Base-by-base conservation (phyloP, 1,140 invertebrate genomes). In the Littorina saxatilis region DNA sequence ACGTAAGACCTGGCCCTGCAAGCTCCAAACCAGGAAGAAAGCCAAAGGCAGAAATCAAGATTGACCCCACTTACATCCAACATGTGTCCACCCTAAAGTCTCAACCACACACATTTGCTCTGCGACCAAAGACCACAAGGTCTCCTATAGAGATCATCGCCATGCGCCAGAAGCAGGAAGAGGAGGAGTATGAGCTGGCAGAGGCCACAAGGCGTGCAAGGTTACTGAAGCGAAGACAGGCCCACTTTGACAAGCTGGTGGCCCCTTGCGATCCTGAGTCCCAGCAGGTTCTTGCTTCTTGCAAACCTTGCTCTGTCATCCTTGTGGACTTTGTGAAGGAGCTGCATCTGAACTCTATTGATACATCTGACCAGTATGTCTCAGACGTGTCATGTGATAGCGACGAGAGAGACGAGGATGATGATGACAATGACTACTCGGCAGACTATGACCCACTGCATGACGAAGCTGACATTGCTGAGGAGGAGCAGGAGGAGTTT, bases 271-370 rank as follows among this genome's bases (percentile, higher is more conserved):
- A 74, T 50, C 17, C 39, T 2, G 78, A 39, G 35, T 58, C 23
- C 37, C 79, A 83, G n/a, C 61, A 73, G 1, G 23, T 74, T 37
- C 15, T 79, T 40, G 81, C 63, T 47, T 35, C 47, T 2, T 87
- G 85, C 50, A 89, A 84, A 76, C 80, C 83, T 11, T 90, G 89
- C 80, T 84, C 83, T 9, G 87, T 90, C 52, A 84, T 88, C 55
- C 80, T 90, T 2, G 87, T 81, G 47, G 89, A 90, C 74, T 90
- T 90, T 86, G 87, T 90, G 15, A 90, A 89, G 52, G 78, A 88
- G 63, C 79, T 88, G 39, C 79, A 86, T 61, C 68, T 83, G n/a
- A 68, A 85, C 50, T 47, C 55, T 35, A 75, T 82, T 23, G 73
- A 66, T 50, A 55, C 81, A 73, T 83, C 47, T 82, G 73, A 86